Percentiles rank a stretch among this genome's conserved stretches.
Evolutionary conservation across 2,113 vertebrate genomes (phyloP).

Genomic region (Ptilonorhynchus violaceus): DNA sequence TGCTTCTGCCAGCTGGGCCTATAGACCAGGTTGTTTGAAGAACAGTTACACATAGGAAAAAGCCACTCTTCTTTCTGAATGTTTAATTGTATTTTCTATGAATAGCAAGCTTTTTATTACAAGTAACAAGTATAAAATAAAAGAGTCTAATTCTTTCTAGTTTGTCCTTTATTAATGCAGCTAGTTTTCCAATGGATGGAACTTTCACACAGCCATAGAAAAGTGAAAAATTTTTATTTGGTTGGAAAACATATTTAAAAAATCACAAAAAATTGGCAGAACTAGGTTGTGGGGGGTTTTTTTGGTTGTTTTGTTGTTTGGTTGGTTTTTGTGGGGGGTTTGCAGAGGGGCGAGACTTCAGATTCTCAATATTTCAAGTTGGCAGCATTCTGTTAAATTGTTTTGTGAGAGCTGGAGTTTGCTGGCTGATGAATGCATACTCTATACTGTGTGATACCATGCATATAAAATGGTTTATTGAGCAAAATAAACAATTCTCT

Average conservation of each 20-base stretch:
- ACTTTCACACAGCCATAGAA: neutral
- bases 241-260: neutral
- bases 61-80: neutral
- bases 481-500: slow-evolving; percentile 50
- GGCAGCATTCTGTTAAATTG: slow-evolving; percentile 6
- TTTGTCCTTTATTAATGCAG: neutral
- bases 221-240: neutral
- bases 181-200: neutral
- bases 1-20: neutral
- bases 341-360: neutral
- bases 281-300: neutral
- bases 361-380: slow-evolving; percentile 6
- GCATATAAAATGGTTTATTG: slow-evolving; percentile 54
- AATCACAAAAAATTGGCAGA: neutral
- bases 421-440: slow-evolving; percentile 22
- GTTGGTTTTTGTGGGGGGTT: too few species aligned
- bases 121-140: neutral
- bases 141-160: neutral
- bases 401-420: neutral
- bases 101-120: neutral
- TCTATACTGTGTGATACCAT: slow-evolving; percentile 3
- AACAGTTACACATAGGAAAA: neutral
- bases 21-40: neutral
- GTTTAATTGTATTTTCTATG: neutral
- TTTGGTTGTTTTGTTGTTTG: neutral